phyloP scores from a whole-genome alignment of 64 coral and sea anemone genomes.

The Actinia tenebrosa region DNA sequence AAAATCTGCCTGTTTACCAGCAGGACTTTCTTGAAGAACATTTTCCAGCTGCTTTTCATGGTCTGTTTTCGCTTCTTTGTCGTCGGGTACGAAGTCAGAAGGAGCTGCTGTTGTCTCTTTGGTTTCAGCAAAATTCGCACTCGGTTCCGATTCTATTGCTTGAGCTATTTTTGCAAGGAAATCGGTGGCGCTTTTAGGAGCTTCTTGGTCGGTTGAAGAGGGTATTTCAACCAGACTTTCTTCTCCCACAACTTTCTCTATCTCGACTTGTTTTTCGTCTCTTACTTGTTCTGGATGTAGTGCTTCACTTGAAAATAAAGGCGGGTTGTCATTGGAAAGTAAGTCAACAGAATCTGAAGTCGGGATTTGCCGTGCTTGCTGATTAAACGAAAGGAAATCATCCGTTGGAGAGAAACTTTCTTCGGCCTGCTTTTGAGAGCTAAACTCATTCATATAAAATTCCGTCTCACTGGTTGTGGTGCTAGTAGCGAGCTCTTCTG shows the following conservation, averaged over 20 bases:
- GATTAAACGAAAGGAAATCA: neutral
- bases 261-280: neutral
- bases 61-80: neutral
- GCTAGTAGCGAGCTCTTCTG: neutral
- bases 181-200: neutral
- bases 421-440: neutral
- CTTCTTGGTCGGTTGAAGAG: neutral
- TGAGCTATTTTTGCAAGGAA: neutral
- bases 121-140: neutral
- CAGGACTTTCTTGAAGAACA: neutral
- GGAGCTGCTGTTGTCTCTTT: neutral
- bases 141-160: neutral
- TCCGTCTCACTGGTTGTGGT: neutral
- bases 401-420: neutral
- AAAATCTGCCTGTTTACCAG: neutral
- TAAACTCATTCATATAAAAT: neutral
- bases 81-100: neutral
- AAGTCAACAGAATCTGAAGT: neutral
- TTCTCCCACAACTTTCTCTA: neutral
- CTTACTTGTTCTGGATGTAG: neutral
- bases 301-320: neutral
- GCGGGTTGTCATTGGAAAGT: neutral
- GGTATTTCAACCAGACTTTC: constrained; percentile 6
- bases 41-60: neutral
- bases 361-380: neutral